Evolutionary conservation across 1,140 invertebrate genomes (phyloP), one percentile per base, ranked within the genome.

Genomic region (Leguminivora glycinivorella): DNA sequence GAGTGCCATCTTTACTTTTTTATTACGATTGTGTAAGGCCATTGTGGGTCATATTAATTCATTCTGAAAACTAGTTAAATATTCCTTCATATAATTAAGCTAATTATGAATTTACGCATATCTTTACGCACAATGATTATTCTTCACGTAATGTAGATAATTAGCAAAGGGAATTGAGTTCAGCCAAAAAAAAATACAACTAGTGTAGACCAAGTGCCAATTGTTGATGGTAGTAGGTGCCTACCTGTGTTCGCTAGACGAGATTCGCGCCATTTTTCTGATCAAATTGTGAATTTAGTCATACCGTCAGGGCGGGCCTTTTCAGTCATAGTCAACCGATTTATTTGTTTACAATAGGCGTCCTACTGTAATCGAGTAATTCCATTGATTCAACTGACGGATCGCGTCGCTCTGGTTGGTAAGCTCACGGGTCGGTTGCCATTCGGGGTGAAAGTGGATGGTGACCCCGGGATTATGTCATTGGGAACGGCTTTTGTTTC

Each of bases 381-480:
- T 43, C 14, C 5, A 43, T 43, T 5, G 56, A 60, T 26, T 43
- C 56, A n/a, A 14, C 12, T 17, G 24, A 26, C 0, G 24, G 12
- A 22, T 22, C 12, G 24, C 4, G 6, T 60, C 56, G 56, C 56
- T 60, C 56, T 60, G 56, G 22, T 60, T 60, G 56, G 56, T 6
- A 60, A 43, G 14, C 1, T 2, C 56, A n/a, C 56, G 56, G 56
- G 56, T 60, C 56, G 14, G 12, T 26, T 24, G 22, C 24, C 22
- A 60, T 60, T 25, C 22, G 10, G 56, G 56, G 56, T 26, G 56
- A 60, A 60, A 60, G 56, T 5, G 56, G 56, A 60, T 60, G 56
- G 56, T 60, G 56, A 60, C 56, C 56, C 7, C 56, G 14, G n/a
- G 56, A 60, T 60, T 60, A 60, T 60, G 56, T 60, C 56, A 60